Evolutionary conservation across 2,797 vertebrate genomes (phyloP).

Genomic region (Eupleurogrammus muticus): DNA sequence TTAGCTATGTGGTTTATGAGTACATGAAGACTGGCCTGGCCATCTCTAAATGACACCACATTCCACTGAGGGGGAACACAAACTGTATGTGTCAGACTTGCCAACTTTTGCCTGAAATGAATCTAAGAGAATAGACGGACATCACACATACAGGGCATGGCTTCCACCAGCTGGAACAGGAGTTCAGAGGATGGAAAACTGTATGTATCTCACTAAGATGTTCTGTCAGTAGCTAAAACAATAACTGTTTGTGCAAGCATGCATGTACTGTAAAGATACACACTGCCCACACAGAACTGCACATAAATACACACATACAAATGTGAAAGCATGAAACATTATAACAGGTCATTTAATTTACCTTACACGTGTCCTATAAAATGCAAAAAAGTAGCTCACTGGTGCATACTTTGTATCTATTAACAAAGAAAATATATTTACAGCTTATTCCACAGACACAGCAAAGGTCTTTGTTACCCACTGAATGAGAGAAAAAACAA

Average conservation of each 20-base stretch:
- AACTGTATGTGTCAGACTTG: constrained; percentile 39
- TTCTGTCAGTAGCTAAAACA: constrained; percentile 44
- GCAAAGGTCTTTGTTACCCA: background rate
- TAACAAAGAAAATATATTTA: constrained; percentile 17
- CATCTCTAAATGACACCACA: constrained; percentile 81
- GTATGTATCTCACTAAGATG: constrained; percentile 26
- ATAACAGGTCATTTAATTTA: constrained; percentile 4
- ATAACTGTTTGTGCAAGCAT: constrained; percentile 61
- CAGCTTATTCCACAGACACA: constrained; percentile 2
- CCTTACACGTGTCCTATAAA: constrained; percentile 12
- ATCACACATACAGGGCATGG: constrained; percentile 48
- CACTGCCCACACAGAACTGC: constrained; percentile 14
- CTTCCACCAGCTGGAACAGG: constrained; percentile 21
- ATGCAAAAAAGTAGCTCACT: constrained; percentile 22
- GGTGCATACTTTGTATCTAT: constrained; percentile 6
- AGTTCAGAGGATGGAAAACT: constrained; percentile 33
- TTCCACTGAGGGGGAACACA: constrained; percentile 8
- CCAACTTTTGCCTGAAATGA: constrained; percentile 42
- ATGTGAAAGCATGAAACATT: constrained; percentile 1
- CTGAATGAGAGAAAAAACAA: constrained; percentile 2
- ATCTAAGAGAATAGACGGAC: constrained; percentile 25
- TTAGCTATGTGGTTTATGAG: constrained; percentile 98
- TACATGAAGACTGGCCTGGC: constrained; percentile 95
- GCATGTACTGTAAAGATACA: constrained; percentile 45
- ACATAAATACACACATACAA: constrained; percentile 7